Percentiles rank a stretch among this genome's conserved stretches.
Evolutionary conservation across 2,113 vertebrate genomes (phyloP).

Genomic region (Nyctereutes procyonoides): DNA sequence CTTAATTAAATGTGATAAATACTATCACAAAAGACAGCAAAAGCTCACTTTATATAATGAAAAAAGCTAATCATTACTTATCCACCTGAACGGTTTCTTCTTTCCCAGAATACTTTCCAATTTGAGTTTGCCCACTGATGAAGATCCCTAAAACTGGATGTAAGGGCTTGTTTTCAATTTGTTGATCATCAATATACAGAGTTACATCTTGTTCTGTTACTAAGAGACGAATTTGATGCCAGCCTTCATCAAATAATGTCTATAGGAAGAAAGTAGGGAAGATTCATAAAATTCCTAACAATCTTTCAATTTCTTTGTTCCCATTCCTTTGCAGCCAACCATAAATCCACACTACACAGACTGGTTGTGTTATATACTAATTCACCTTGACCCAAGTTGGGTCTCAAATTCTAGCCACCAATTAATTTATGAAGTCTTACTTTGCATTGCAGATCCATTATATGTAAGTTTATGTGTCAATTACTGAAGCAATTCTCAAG

Average conservation of each 20-base stretch:
- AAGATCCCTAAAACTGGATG: slow-evolving; percentile 96
- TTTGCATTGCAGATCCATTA: background rate
- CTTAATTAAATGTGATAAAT: background rate
- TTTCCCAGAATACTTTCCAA: slow-evolving; percentile 96
- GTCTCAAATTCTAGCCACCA: background rate
- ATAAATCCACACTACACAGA: background rate
- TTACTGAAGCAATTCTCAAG: background rate
- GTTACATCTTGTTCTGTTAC: slow-evolving; percentile 95
- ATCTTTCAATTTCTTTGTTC: background rate
- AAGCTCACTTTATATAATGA: background rate
- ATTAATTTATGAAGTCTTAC: background rate
- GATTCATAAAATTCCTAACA: background rate
- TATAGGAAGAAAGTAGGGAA: slow-evolving; percentile 72
- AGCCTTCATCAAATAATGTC: slow-evolving; percentile 95
- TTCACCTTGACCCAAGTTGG: background rate
- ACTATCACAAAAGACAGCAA: background rate
- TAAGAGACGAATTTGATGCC: slow-evolving; percentile 96
- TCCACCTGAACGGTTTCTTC: slow-evolving; percentile 96
- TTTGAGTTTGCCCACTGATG: slow-evolving; percentile 96
- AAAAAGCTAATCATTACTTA: slow-evolving; percentile 17
- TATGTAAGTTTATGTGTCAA: background rate
- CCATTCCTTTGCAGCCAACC: background rate
- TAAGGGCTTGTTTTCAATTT: slow-evolving; percentile 90
- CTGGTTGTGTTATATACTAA: background rate
- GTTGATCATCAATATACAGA: slow-evolving; percentile 94